Evolutionary conservation across 2,888 invertebrate species (phyloP).

Genomic region (Drosophila aldrichi): DNA sequence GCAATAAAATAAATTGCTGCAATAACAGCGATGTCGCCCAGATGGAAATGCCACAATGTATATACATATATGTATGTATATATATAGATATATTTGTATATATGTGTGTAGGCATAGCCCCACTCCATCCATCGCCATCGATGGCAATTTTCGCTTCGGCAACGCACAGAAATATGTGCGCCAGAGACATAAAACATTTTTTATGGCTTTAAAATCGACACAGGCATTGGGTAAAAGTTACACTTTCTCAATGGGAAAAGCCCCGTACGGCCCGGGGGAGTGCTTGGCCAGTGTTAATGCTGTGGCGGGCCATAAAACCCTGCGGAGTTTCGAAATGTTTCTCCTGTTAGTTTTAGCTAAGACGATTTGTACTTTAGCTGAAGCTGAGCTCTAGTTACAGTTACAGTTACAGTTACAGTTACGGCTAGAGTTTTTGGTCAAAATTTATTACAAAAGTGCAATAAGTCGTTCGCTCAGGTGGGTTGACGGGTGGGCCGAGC

Average conservation of each 20-base stretch:
- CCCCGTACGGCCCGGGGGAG: constrained; percentile 58
- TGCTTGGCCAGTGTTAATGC: constrained; percentile 63
- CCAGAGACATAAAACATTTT: constrained; percentile 77
- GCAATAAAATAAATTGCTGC: constrained; percentile 78
- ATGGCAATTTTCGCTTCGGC: constrained; percentile 65
- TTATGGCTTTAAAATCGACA: constrained; percentile 78
- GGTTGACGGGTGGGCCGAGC: constrained; percentile 13
- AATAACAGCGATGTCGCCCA: constrained; percentile 62
- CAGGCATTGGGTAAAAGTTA: constrained; percentile 68
- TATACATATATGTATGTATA: constrained; percentile 3
- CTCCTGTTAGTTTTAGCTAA: constrained; percentile 29
- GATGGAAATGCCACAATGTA: constrained; percentile 44
- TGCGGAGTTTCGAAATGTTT: constrained; percentile 42
- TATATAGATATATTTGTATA: constrained; percentile 6
- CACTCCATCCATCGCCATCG: background rate
- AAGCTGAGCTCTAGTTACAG: constrained; percentile 47
- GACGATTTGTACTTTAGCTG: constrained; percentile 44
- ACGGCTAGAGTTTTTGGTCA: constrained; percentile 39
- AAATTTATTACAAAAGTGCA: constrained; percentile 72
- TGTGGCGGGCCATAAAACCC: constrained; percentile 69
- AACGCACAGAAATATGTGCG: constrained; percentile 49
- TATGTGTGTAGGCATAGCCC: background rate
- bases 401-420: constrained; percentile 35
- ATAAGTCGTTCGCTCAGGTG: constrained; percentile 59
- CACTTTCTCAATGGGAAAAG: constrained; percentile 79